A percentile compares a stretch with the other conserved stretches of the same genome.
Conservation (phyloP, 2,888 invertebrate species). For the Deilephila elpenor region DNA sequence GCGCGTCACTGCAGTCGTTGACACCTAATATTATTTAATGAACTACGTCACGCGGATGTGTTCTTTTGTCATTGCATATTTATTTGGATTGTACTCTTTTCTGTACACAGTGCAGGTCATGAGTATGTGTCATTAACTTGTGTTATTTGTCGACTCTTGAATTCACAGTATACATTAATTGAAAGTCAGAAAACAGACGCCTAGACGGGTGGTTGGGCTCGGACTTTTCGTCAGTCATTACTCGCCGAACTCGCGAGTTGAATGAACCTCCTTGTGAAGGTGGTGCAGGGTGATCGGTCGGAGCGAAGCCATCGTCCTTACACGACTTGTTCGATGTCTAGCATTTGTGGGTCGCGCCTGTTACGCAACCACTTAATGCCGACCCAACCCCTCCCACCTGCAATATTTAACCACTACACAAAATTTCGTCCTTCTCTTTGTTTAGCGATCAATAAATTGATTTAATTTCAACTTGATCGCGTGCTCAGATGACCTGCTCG, state of each 20-base stretch:
- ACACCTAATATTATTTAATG: conserved; percentile 39
- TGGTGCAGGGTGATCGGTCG: conserved; percentile 70
- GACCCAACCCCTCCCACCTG: conserved; percentile 40
- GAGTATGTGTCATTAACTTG: conserved; percentile 3
- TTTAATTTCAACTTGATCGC: no score
- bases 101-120: not conserved
- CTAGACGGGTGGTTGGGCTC: conserved; percentile 50
- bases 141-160: not conserved
- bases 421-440: conserved; percentile 38
- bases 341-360: conserved; percentile 63
- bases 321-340: conserved; percentile 62
- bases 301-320: conserved; percentile 67
- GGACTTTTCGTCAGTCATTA: conserved; percentile 45
- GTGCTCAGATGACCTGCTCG: no score
- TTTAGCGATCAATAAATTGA: not conserved
- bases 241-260: conserved; percentile 51
- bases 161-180: conserved; percentile 1
- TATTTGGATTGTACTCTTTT: conserved; percentile 10
- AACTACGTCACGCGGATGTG: conserved; percentile 29
- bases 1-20: conserved; percentile 53
- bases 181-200: conserved; percentile 36
- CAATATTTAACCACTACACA: conserved; percentile 48
- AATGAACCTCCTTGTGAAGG: conserved; percentile 69
- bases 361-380: conserved; percentile 57
- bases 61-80: not conserved